Percentiles rank a stretch among this genome's conserved stretches.
Conservation (phyloP, 2,113 vertebrate species). For the Tichodroma muraria region DNA sequence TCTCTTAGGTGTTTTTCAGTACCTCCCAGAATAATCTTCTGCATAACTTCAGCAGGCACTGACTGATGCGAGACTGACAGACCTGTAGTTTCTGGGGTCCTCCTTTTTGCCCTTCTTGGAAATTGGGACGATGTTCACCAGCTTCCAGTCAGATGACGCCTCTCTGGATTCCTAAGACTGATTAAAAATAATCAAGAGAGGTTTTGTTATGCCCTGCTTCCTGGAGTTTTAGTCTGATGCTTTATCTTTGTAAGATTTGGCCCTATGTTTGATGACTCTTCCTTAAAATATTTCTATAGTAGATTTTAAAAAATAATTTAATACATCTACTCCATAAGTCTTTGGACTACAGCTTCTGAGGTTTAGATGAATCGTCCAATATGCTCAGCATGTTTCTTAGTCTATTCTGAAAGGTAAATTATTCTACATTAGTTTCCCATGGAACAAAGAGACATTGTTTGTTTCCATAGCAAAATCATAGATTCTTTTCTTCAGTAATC, state of each 20-base stretch:
- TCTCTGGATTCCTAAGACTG: background rate
- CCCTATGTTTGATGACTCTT: background rate
- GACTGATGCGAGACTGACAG: background rate
- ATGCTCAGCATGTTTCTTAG: background rate
- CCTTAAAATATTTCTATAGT: background rate
- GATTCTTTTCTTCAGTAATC: background rate
- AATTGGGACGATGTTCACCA: rapidly evolving
- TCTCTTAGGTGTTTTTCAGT: background rate
- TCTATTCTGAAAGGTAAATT: background rate
- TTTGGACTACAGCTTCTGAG: background rate
- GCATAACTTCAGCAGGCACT: background rate
- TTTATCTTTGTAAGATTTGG: background rate
- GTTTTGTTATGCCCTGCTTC: background rate
- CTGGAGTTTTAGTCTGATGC: background rate
- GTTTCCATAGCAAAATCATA: conserved; percentile 1
- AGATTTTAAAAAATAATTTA: background rate
- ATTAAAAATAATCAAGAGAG: background rate
- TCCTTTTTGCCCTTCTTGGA: background rate
- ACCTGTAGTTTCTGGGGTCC: background rate
- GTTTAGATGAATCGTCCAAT: background rate
- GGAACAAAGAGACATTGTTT: background rate
- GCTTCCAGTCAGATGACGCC: background rate
- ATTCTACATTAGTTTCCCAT: background rate
- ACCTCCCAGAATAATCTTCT: background rate
- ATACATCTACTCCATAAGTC: background rate